Percentiles rank a stretch among this genome's conserved stretches.
Conservation (phyloP, 1,140 invertebrate genomes). For the Pollicipes pollicipes region DNA sequence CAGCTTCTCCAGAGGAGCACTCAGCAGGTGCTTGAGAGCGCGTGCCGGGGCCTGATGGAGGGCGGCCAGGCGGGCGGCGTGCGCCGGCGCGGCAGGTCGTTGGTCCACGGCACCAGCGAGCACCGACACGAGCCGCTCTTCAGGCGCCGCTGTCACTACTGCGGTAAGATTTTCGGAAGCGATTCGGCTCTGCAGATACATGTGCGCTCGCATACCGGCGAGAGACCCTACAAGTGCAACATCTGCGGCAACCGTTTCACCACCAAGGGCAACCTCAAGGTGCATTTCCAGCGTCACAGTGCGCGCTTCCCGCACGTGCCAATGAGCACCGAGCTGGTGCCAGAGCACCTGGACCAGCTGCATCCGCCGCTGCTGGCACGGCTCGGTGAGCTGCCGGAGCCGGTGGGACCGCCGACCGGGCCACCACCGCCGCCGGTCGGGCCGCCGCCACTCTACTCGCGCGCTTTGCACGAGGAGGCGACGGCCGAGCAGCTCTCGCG, state of each 20-base stretch:
- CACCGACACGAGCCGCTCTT: slow-evolving; percentile 79
- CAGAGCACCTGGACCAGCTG: slow-evolving; percentile 89
- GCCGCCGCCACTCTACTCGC: slow-evolving; percentile 27
- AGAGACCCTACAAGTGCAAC: slow-evolving; percentile 95
- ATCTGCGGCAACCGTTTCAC: slow-evolving; percentile 94
- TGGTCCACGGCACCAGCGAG: slow-evolving; percentile 9
- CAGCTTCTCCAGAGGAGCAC: slow-evolving; percentile 78
- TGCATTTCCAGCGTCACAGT: slow-evolving; percentile 89
- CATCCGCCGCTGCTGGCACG: slow-evolving; percentile 74
- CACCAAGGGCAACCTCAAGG: slow-evolving; percentile 91
- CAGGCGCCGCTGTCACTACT: slow-evolving; percentile 92
- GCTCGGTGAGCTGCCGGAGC: slow-evolving; percentile 43
- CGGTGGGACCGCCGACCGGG: slow-evolving; percentile 16
- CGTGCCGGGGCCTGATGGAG: slow-evolving; percentile 68
- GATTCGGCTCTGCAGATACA: slow-evolving; percentile 93
- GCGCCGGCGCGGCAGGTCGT: slow-evolving; percentile 36
- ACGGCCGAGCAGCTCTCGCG: too few species aligned
- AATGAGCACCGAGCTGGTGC: slow-evolving; percentile 90
- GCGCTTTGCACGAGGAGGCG: slow-evolving; percentile 14
- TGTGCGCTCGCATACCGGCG: slow-evolving; percentile 87
- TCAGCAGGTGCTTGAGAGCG: slow-evolving; percentile 66
- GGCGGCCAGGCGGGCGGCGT: slow-evolving; percentile 66
- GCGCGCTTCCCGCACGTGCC: slow-evolving; percentile 86
- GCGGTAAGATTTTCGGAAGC: slow-evolving; percentile 94
- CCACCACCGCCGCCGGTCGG: slow-evolving; percentile 17